phyloP scores from a whole-genome alignment of 2,113 vertebrate genomes.

The Eubucco bourcierii region DNA sequence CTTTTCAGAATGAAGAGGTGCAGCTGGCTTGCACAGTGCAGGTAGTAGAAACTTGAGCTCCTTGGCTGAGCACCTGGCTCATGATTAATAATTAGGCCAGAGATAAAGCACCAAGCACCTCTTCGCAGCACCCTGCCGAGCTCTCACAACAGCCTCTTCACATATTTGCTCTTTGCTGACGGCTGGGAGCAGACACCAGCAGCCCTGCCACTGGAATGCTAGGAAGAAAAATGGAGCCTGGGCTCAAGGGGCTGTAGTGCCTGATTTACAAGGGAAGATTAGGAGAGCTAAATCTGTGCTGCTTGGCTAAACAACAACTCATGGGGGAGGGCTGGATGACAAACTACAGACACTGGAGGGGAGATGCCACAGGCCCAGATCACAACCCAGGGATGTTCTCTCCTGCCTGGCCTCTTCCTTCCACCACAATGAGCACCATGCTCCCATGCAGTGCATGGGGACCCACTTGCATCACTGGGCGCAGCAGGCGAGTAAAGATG shows the following conservation, averaged over 20 bases:
- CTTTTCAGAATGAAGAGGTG: not conserved
- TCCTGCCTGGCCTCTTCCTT: not conserved
- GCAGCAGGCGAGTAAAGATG: fast-evolving
- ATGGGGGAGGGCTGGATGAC: not conserved
- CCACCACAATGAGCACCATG: fast-evolving
- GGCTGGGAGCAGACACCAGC: not conserved
- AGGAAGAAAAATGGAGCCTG: constrained; percentile 59
- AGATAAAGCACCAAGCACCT: not conserved
- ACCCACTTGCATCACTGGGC: fast-evolving
- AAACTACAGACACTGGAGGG: not conserved
- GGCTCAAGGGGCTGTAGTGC: constrained; percentile 51
- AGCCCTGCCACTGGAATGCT: not conserved
- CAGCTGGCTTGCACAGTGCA: not conserved
- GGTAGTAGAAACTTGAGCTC: not conserved
- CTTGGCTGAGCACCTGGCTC: not conserved
- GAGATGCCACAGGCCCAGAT: not conserved
- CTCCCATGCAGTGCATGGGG: not conserved
- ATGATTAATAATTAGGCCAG: constrained; percentile 8
- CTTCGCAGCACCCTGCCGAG: not conserved
- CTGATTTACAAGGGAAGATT: constrained; percentile 68
- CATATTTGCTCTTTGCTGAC: not conserved
- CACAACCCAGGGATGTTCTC: not conserved
- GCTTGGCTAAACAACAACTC: constrained; percentile 55
- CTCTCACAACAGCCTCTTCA: constrained; percentile 13
- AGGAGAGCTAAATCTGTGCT: constrained; percentile 63